Percentiles rank a stretch among this genome's conserved stretches.
Conservation (phyloP, 1,140 invertebrate genomes). For the Parapsyche elsis region DNA sequence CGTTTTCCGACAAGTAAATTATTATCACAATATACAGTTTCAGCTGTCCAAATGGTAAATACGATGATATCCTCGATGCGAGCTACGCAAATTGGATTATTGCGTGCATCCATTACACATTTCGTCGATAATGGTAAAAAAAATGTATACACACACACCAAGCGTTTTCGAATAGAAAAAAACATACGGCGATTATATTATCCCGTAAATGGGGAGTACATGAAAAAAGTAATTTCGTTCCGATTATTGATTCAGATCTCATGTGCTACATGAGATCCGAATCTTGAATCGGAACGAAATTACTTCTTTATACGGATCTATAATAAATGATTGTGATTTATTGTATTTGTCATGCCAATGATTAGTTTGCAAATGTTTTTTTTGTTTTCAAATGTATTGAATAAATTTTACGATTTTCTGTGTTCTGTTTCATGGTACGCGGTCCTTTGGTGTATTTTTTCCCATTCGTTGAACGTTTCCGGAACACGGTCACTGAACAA, state of each 20-base stretch:
- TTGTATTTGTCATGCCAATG: no score
- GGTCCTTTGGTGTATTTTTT: constrained; percentile 17
- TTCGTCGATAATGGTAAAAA: not conserved
- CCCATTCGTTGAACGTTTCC: not conserved
- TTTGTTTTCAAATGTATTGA: not conserved
- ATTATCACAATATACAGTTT: not conserved
- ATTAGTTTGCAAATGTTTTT: not conserved
- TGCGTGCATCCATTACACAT: constrained; percentile 6
- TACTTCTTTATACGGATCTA: no score
- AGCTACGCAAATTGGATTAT: constrained; percentile 11
- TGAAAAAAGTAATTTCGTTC: no score
- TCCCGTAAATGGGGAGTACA: no score
- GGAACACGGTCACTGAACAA: constrained; percentile 24
- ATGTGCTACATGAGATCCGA: no score
- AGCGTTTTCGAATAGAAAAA: not conserved
- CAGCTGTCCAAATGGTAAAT: not conserved
- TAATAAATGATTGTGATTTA: no score
- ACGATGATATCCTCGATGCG: not conserved
- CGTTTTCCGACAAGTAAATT: not conserved
- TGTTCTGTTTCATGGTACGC: not conserved
- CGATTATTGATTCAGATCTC: no score
- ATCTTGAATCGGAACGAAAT: no score
- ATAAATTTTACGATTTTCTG: not conserved
- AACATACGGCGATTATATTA: no score
- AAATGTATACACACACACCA: not conserved